Conservation (phyloP, 2,888 invertebrate genomes). For the Helleia helle region DNA sequence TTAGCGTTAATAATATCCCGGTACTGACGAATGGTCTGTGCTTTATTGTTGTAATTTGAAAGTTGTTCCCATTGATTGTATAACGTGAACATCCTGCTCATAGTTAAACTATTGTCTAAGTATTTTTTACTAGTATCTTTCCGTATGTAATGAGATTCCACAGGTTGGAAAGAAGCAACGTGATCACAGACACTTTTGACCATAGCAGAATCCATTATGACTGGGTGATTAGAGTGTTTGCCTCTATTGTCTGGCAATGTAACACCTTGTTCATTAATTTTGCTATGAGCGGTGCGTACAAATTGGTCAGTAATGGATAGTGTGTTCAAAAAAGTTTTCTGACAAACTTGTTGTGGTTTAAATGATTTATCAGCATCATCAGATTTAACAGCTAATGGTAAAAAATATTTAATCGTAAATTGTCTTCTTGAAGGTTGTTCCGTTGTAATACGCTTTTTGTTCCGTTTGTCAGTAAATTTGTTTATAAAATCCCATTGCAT, state of each 20-base stretch:
- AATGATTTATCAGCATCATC: no score
- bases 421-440: no score
- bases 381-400: no score
- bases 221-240: not conserved
- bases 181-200: slow-evolving; percentile 18
- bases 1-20: slow-evolving; percentile 12
- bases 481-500: not conserved
- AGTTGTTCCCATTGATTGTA: slow-evolving; percentile 8
- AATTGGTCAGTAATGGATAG: no score
- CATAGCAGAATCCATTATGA: slow-evolving; percentile 7
- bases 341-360: no score
- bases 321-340: no score
- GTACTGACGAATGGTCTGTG: slow-evolving; percentile 13
- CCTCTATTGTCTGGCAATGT: not conserved
- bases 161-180: slow-evolving; percentile 13
- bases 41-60: slow-evolving; percentile 12
- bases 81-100: slow-evolving; percentile 5
- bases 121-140: slow-evolving; percentile 11
- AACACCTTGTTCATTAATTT: no score
- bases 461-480: no score
- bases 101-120: slow-evolving; percentile 6
- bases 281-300: no score
- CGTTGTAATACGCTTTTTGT: no score
- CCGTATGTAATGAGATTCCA: slow-evolving; percentile 15
- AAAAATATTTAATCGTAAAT: no score